These are phyloP conservation scores for Taeniopygia guttata DNA, from an alignment of 2,797 vertebrate species.

Conservation along the genomic window DNA sequence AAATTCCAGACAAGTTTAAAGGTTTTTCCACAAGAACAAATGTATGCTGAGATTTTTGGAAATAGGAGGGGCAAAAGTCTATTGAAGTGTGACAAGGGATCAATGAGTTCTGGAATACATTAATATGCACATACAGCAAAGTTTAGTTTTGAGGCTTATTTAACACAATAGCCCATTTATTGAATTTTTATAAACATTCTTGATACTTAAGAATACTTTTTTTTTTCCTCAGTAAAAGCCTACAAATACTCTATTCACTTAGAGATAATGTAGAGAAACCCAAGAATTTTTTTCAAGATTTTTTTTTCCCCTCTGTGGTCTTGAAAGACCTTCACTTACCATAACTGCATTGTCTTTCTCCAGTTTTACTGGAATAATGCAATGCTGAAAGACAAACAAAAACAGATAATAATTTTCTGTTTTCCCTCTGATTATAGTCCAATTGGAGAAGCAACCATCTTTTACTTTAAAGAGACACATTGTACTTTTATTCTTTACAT, in stretches of 20 bases:
- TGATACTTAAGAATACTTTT: background rate
- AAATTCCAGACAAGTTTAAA: background rate
- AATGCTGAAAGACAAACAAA: conserved; percentile 46
- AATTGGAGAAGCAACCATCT: background rate
- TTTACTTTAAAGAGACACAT: background rate
- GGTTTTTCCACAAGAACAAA: background rate
- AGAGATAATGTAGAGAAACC: background rate
- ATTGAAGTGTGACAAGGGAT: background rate
- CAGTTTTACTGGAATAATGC: conserved; percentile 30
- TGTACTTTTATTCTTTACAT: background rate
- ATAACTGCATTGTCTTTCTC: conserved; percentile 65
- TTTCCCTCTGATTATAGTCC: background rate
- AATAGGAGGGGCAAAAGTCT: background rate
- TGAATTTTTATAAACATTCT: background rate
- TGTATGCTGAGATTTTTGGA: background rate
- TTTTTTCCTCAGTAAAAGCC: background rate
- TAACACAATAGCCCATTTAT: background rate
- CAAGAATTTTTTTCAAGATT: background rate
- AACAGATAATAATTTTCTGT: background rate
- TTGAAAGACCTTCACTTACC: conserved; percentile 67
- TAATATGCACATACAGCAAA: background rate
- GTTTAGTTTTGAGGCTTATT: background rate
- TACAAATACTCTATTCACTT: background rate
- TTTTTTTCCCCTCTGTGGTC: background rate
- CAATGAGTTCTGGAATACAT: background rate